Conservation (phyloP, 1,140 invertebrate genomes). For the Panagrolaimus sp. region DNA sequence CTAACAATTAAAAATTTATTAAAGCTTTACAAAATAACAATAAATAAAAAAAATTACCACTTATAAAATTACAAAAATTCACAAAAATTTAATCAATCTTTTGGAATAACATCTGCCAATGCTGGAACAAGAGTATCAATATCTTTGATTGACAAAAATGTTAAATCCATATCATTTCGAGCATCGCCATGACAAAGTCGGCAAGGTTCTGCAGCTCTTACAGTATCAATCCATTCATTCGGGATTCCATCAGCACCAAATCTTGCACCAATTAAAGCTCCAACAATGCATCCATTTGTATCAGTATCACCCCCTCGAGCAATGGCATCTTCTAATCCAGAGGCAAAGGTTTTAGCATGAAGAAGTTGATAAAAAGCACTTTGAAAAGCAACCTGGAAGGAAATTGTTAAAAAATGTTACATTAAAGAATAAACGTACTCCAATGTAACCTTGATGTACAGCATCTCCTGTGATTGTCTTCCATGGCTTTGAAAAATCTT, state of each 20-base stretch:
- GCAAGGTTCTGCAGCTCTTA: conserved; percentile 21
- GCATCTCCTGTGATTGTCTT: no score
- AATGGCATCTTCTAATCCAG: conserved; percentile 27
- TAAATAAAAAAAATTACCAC: no score
- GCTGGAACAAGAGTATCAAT: no score
- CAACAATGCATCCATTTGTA: conserved; percentile 25
- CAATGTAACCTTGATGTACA: conserved; percentile 19
- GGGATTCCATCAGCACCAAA: conserved; percentile 27
- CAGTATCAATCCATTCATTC: conserved; percentile 21
- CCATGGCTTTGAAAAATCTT: no score
- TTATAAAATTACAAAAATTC: no score
- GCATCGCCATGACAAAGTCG: neutral
- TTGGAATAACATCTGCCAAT: no score
- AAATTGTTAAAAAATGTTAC: conserved; percentile 25
- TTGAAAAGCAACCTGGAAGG: conserved; percentile 23
- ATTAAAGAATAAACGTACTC: neutral
- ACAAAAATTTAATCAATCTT: no score
- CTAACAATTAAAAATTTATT: no score
- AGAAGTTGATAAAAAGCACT: conserved; percentile 26
- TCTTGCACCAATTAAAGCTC: conserved; percentile 25
- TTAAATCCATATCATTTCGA: no score
- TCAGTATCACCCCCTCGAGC: conserved; percentile 23
- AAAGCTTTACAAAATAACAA: no score
- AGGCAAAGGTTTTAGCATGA: conserved; percentile 23
- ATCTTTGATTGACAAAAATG: no score